phyloP scores from a whole-genome alignment of 2,113 vertebrate species.

The Vulpes ferrilata region DNA sequence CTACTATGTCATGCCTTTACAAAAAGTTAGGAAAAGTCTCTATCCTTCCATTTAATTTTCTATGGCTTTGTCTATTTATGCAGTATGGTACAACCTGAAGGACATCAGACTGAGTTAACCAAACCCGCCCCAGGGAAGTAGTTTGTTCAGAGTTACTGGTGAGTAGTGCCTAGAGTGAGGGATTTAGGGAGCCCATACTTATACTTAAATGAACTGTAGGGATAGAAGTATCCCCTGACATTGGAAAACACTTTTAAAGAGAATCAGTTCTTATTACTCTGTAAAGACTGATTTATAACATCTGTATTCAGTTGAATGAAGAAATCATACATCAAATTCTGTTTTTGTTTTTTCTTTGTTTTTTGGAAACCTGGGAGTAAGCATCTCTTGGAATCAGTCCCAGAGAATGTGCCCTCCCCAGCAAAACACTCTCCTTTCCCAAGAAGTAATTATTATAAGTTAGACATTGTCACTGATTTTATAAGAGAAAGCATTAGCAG shows the following conservation, averaged over 20 bases:
- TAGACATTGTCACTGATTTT: background rate
- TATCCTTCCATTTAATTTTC: background rate
- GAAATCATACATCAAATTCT: background rate
- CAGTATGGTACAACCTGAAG: background rate
- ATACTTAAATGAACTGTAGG: background rate
- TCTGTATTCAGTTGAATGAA: background rate
- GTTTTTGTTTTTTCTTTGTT: background rate
- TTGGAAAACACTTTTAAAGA: background rate
- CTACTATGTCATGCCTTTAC: background rate
- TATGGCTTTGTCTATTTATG: background rate
- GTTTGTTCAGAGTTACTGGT: background rate
- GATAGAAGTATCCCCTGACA: background rate
- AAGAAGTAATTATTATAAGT: background rate
- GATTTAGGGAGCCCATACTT: background rate
- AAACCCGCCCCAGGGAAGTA: background rate
- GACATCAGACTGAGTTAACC: background rate
- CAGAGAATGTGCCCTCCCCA: background rate
- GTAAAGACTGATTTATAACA: background rate
- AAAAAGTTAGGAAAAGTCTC: background rate
- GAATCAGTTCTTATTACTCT: background rate
- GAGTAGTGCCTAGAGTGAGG: background rate
- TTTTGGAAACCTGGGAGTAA: background rate
- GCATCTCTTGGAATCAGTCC: background rate
- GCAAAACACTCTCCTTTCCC: background rate
- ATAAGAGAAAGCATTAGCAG: background rate